phyloP scores from a whole-genome alignment of 2,797 vertebrate genomes.

The Valencia hispanica region DNA sequence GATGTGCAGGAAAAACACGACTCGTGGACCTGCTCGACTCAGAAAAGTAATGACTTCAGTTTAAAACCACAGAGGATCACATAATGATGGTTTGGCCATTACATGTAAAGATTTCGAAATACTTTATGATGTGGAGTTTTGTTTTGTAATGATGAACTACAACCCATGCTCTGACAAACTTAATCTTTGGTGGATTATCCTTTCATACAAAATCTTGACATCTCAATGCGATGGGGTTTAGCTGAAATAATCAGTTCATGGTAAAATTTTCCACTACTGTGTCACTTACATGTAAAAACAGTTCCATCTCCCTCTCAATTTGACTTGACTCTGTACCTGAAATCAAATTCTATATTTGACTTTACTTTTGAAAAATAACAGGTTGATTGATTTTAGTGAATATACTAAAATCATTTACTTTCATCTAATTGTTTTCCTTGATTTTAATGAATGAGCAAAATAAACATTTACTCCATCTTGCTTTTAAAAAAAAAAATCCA shows the following conservation, averaged over 20 bases:
- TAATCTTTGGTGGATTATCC: slow-evolving; percentile 1
- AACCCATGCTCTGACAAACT: not conserved
- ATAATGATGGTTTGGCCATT: not conserved
- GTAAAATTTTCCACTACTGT: not conserved
- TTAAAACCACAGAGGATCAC: not conserved
- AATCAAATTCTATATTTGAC: not conserved
- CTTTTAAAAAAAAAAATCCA: not conserved
- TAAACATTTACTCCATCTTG: not conserved
- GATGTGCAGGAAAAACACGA: not conserved
- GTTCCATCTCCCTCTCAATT: not conserved
- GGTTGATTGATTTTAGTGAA: too few species aligned
- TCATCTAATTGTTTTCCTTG: too few species aligned
- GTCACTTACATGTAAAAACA: not conserved
- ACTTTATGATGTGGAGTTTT: not conserved
- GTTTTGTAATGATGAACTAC: not conserved
- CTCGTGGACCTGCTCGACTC: not conserved
- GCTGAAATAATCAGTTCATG: not conserved
- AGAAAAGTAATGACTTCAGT: not conserved
- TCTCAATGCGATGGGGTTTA: not conserved
- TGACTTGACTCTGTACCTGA: too few species aligned
- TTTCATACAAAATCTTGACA: not conserved
- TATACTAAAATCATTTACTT: not conserved
- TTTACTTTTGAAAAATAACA: not conserved
- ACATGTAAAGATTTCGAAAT: not conserved
- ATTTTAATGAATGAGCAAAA: not conserved